A percentile compares a stretch with the other conserved stretches of the same genome.
Evolutionary conservation across 2,888 invertebrate species (phyloP).

Genomic region (Erebia palarica): DNA sequence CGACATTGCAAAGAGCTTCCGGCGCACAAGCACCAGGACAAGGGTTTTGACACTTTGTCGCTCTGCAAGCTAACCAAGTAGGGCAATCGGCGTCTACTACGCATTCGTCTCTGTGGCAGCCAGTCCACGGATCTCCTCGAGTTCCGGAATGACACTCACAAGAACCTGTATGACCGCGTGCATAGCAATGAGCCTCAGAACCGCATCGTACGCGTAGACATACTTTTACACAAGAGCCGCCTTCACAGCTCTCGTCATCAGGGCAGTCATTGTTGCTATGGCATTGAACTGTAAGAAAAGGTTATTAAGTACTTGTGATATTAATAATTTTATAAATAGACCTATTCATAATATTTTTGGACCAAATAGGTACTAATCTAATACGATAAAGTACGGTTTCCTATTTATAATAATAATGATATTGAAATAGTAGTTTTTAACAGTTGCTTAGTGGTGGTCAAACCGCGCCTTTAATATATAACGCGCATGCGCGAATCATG

Average conservation of each 20-base stretch:
- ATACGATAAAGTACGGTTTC: neutral
- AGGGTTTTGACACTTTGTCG: slow-evolving; percentile 91
- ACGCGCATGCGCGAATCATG: no score
- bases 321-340: no score
- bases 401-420: no score
- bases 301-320: no score
- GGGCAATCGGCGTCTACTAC: slow-evolving; percentile 89
- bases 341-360: no score
- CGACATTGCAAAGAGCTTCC: slow-evolving; percentile 88
- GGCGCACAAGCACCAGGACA: slow-evolving; percentile 93
- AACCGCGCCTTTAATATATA: no score
- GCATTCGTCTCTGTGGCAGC: slow-evolving; percentile 91
- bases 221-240: slow-evolving; percentile 90
- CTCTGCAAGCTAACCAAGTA: slow-evolving; percentile 89
- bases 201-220: slow-evolving; percentile 92
- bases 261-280: slow-evolving; percentile 93
- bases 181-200: slow-evolving; percentile 88
- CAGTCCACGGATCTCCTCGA: slow-evolving; percentile 90
- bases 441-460: neutral
- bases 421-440: neutral
- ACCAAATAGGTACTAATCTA: neutral
- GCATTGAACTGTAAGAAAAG: slow-evolving; percentile 86
- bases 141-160: slow-evolving; percentile 90
- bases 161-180: slow-evolving; percentile 89
- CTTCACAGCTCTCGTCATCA: slow-evolving; percentile 90